Base-by-base conservation (phyloP, 2,113 vertebrate species). In the Passer domesticus region DNA sequence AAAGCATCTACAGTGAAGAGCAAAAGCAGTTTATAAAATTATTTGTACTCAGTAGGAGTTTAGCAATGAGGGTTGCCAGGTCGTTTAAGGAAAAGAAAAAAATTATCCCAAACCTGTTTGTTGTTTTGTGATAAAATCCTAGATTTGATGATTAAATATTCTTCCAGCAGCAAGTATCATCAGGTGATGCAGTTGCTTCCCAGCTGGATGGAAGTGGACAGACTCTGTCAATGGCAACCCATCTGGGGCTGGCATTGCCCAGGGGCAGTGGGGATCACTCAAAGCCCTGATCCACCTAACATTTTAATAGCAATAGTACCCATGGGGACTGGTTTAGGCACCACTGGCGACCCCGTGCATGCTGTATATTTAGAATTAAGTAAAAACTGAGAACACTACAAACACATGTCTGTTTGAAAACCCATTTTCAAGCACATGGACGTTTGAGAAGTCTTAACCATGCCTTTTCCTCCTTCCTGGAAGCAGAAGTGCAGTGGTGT, bases 221-320 rank as follows among this genome's bases (percentile, higher is more conserved):
- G 56, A 13, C 11, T 79, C 30, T 47, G 41, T 16, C 66, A 4
- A 0, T 16, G 31, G 18, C 19, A 39, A 31, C 18, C 2, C 3
- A 0, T 39, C 30, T 20, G 43, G 23, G 37, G 24, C 33, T 92
- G 0, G 0, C 56, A 33, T 7, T 53, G 46, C 33, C 46, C 37
- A 11, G 44, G 10, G 35, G 8, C 35, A 56, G 10, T 7, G 33
- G 31, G 28, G n/a, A 69, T 21, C 28, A 39, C 20, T 7, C 1
- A 1, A 80, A 73, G 20, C 46, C 49, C 62, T 55, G 33, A n/a
- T 44, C 11, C n/a, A 25, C 39, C 10, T 6, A 13, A 35, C 2
- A 22, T 47, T 44, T 67, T 46, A 25, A 44, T 2, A 52, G 25
- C n/a, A 39, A 3, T 9, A 28, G 9, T 53, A 31, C 20, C 52